phyloP scores from a whole-genome alignment of 1,140 invertebrate genomes.

The Plodia interpunctella region DNA sequence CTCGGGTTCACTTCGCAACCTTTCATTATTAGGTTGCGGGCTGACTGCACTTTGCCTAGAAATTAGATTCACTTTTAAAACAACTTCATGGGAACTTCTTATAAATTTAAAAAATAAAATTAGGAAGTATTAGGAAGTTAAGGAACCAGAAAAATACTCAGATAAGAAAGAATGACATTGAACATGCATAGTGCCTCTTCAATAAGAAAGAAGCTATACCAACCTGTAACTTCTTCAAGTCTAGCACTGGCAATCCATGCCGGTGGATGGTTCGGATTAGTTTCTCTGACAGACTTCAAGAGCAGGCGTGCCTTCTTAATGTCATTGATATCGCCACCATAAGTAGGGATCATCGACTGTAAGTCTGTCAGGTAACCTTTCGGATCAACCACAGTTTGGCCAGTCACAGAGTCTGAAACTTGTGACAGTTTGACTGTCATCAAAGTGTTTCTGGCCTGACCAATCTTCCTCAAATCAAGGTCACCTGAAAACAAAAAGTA shows the following conservation, averaged over 20 bases:
- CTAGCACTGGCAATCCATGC: slow-evolving; percentile 99
- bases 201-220: slow-evolving; percentile 68
- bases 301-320: slow-evolving; percentile 98
- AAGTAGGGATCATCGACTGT: slow-evolving; percentile 98
- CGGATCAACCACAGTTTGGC: slow-evolving; percentile 99
- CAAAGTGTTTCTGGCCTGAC: slow-evolving; percentile 98
- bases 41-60: slow-evolving; percentile 96
- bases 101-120: too few species aligned
- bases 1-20: slow-evolving; percentile 96
- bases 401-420: slow-evolving; percentile 98
- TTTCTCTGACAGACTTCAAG: slow-evolving; percentile 98
- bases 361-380: slow-evolving; percentile 99
- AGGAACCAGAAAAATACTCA: too few species aligned
- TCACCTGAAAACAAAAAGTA: slow-evolving; percentile 87
- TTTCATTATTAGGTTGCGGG: slow-evolving; percentile 98
- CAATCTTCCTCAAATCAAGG: slow-evolving; percentile 98
- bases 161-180: too few species aligned
- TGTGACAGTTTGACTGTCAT: slow-evolving; percentile 99
- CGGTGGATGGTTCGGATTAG: slow-evolving; percentile 99
- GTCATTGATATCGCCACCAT: slow-evolving; percentile 99
- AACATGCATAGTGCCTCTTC: too few species aligned
- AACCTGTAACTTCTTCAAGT: slow-evolving; percentile 98
- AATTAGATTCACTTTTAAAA: neutral
- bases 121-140: too few species aligned
- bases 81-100: too few species aligned